These are phyloP conservation scores for Branchinecta sandiegonensis DNA, from an alignment of 2,888 invertebrate species.

Conservation along the genomic window DNA sequence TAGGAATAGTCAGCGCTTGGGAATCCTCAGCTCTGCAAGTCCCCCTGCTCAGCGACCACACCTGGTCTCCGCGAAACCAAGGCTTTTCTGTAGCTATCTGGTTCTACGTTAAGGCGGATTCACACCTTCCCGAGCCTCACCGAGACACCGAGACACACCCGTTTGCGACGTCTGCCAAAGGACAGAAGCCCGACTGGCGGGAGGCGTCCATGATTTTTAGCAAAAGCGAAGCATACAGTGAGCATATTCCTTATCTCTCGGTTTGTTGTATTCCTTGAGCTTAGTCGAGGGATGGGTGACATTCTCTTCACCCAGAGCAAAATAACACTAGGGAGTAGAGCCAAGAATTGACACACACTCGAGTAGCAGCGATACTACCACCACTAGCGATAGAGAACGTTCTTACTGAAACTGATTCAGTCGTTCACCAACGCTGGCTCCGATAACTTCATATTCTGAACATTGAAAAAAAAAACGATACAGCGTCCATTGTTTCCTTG, in stretches of 20 bases:
- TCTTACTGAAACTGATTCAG: no score
- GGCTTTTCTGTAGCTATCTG: neutral
- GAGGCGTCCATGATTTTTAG: constrained; percentile 13
- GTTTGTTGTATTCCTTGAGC: neutral
- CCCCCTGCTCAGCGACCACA: constrained; percentile 4
- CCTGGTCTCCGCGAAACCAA: constrained; percentile 6
- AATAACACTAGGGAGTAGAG: no score
- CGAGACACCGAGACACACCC: neutral
- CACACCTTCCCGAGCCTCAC: neutral
- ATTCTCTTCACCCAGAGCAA: no score
- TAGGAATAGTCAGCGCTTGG: neutral
- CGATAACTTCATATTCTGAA: no score
- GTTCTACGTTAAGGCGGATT: constrained; percentile 1
- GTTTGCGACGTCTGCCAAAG: neutral
- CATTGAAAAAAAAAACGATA: no score
- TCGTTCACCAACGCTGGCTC: no score
- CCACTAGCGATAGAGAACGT: no score
- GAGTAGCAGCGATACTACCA: no score
- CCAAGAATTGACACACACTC: no score
- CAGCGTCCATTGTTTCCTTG: no score
- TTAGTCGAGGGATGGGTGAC: no score
- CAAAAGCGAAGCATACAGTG: neutral
- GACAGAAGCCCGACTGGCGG: neutral
- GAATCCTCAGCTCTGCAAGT: constrained; percentile 4
- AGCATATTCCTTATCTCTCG: neutral